These are phyloP conservation scores for Furcula furcula DNA, from an alignment of 2,888 invertebrate species.

Conservation along the genomic window DNA sequence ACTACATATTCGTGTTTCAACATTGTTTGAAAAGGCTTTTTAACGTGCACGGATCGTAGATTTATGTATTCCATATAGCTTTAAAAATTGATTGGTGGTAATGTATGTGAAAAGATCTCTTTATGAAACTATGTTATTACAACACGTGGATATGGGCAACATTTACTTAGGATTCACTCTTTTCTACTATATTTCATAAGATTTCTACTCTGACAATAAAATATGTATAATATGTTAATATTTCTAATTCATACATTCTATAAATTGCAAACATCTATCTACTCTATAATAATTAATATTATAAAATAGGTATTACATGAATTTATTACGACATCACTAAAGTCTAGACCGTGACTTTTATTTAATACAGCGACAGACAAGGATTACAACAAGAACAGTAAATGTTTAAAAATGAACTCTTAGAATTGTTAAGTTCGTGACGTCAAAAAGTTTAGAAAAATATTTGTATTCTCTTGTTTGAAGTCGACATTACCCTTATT, in stretches of 20 bases:
- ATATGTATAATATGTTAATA: slow-evolving; percentile 42
- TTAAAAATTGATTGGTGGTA: slow-evolving; percentile 26
- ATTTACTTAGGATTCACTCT: slow-evolving; percentile 30
- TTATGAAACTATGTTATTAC: slow-evolving; percentile 11
- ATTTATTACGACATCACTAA: slow-evolving; percentile 32
- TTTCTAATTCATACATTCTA: slow-evolving; percentile 43
- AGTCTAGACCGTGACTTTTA: slow-evolving; percentile 25
- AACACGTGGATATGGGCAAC: slow-evolving; percentile 20
- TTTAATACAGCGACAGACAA: slow-evolving; percentile 35
- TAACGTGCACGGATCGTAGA: slow-evolving; percentile 32
- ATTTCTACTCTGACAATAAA: slow-evolving; percentile 60
- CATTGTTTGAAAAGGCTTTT: slow-evolving; percentile 34
- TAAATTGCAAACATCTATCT: slow-evolving; percentile 67
- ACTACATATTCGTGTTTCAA: slow-evolving; percentile 57
- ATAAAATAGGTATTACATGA: slow-evolving; percentile 44
- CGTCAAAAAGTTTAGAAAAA: slow-evolving; percentile 80
- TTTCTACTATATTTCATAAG: slow-evolving; percentile 47
- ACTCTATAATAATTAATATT: slow-evolving; percentile 47
- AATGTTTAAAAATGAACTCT: slow-evolving; percentile 64
- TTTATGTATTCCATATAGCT: slow-evolving; percentile 25
- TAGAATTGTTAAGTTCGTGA: slow-evolving; percentile 50
- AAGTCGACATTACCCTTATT: slow-evolving; percentile 70
- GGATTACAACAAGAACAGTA: slow-evolving; percentile 61
- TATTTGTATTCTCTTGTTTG: slow-evolving; percentile 62
- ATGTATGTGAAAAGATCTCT: slow-evolving; percentile 23